Evolutionary conservation across 2,888 invertebrate genomes (phyloP).

Genomic region (Rhopalosiphum nymphaeae): DNA sequence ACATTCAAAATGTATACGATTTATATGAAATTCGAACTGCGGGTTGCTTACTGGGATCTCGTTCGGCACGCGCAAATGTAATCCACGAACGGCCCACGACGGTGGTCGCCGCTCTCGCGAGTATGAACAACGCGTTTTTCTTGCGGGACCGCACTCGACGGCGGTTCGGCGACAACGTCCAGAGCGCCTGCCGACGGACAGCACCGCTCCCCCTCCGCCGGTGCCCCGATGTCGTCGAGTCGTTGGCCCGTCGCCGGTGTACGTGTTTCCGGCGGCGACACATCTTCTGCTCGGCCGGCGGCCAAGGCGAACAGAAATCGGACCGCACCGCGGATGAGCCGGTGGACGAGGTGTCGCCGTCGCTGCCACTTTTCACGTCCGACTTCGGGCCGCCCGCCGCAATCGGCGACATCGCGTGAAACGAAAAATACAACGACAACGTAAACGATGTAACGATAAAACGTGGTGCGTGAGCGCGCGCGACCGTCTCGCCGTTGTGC

Average conservation of each 20-base stretch:
- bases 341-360: not conserved
- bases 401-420: not conserved
- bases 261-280: not conserved
- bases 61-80: not conserved
- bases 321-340: not conserved
- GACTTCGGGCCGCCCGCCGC: too few species aligned
- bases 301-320: not conserved
- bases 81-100: not conserved
- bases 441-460: not conserved
- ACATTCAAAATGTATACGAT: not conserved
- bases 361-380: not conserved
- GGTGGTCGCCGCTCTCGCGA: not conserved
- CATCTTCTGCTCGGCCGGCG: not conserved
- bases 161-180: not conserved
- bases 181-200: not conserved
- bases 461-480: not conserved
- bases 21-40: not conserved
- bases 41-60: slow-evolving; percentile 18
- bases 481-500: too few species aligned
- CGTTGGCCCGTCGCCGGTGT: not conserved
- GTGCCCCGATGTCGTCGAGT: not conserved
- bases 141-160: not conserved
- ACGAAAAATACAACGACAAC: not conserved
- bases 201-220: not conserved
- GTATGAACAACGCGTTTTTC: not conserved